Conservation (phyloP, 2,113 vertebrate species). For the Ceyx melanurus region DNA sequence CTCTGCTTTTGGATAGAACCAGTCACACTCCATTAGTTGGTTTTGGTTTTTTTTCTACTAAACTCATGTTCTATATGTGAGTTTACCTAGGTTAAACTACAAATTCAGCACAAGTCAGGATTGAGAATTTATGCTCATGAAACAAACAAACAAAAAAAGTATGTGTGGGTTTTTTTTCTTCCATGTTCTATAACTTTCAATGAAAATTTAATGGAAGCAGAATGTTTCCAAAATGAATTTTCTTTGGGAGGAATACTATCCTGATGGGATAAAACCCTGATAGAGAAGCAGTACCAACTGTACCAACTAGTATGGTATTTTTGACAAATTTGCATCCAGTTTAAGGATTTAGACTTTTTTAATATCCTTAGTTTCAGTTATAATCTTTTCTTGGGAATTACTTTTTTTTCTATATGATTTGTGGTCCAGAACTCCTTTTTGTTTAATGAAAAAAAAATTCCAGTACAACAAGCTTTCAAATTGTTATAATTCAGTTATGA, state of each 20-base stretch:
- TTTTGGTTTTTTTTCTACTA: neutral
- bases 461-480: neutral
- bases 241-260: neutral
- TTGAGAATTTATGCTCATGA: neutral
- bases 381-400: neutral
- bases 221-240: neutral
- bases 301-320: neutral
- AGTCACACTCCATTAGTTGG: neutral
- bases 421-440: neutral
- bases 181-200: neutral
- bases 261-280: neutral
- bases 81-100: neutral
- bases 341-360: neutral
- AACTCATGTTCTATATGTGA: neutral
- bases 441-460: neutral
- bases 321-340: neutral
- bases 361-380: neutral
- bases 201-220: neutral
- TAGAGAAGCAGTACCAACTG: neutral
- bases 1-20: neutral
- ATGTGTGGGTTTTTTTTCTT: neutral
- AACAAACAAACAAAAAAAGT: neutral
- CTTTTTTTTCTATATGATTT: neutral
- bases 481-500: neutral
- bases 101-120: neutral